A percentile compares a stretch with the other conserved stretches of the same genome.
Conservation (phyloP, 2,113 vertebrate species). For the Phaetusa simplex region DNA sequence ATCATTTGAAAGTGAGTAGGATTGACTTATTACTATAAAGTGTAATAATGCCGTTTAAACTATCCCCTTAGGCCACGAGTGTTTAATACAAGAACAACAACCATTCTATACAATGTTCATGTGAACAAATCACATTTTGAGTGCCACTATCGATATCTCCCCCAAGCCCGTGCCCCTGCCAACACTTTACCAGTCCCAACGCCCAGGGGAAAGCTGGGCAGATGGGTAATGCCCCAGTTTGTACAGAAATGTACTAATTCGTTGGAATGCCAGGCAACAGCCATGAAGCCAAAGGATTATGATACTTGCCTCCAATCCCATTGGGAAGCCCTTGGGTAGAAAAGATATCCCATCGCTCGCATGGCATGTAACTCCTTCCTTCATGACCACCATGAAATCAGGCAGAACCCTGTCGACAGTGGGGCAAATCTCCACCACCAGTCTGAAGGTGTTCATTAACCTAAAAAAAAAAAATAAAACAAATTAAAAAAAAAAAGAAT, state of each 20-base stretch:
- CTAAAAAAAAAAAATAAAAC: neutral
- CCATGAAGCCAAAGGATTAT: rapidly evolving
- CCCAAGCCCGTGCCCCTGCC: rapidly evolving
- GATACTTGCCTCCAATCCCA: rapidly evolving
- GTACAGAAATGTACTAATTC: neutral
- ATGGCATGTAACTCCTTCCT: rapidly evolving
- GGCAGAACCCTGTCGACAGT: rapidly evolving
- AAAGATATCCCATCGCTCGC: neutral
- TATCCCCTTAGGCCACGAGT: neutral
- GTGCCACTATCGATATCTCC: rapidly evolving
- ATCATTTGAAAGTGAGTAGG: neutral
- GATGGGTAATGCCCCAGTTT: rapidly evolving
- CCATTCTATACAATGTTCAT: rapidly evolving
- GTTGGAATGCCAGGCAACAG: neutral
- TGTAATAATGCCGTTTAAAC: neutral
- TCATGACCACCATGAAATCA: rapidly evolving
- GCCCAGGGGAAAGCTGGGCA: rapidly evolving
- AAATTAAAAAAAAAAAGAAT: neutral
- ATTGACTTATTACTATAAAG: neutral
- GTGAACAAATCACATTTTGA: neutral
- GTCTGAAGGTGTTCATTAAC: neutral
- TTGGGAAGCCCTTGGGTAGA: neutral
- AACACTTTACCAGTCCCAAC: rapidly evolving
- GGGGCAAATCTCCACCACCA: rapidly evolving
- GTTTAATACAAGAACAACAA: neutral